phyloP scores from a whole-genome alignment of 2,113 vertebrate genomes.

The Saccopteryx bilineata region DNA sequence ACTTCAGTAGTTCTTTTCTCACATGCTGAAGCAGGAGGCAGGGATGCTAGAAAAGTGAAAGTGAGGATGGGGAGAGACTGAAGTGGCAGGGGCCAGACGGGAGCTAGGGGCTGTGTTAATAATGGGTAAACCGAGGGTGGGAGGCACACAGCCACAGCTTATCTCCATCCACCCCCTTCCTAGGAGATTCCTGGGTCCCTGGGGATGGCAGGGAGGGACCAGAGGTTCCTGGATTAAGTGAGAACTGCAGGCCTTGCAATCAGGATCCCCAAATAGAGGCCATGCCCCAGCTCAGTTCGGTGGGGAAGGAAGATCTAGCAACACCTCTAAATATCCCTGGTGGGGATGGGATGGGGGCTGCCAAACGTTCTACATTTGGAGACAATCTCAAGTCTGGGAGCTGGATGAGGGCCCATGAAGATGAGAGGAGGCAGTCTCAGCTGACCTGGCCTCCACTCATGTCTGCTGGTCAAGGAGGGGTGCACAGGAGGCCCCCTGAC shows the following conservation, averaged over 20 bases:
- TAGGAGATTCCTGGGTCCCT: neutral
- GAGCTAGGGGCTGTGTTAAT: neutral
- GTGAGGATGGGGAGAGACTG: fast-evolving
- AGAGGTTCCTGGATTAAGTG: neutral
- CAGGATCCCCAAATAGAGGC: conserved; percentile 27
- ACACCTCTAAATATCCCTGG: neutral
- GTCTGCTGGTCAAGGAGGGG: neutral
- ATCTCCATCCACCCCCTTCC: neutral
- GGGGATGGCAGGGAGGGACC: neutral
- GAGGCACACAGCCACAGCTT: neutral
- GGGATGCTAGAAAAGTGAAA: neutral
- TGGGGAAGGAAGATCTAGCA: neutral
- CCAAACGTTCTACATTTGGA: neutral
- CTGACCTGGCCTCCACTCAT: neutral
- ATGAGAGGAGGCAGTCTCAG: neutral
- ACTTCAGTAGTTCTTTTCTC: neutral
- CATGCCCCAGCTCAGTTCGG: too few relatives aligned
- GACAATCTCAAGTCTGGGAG: neutral
- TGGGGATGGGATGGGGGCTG: neutral
- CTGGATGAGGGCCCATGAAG: neutral
- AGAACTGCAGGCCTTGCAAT: conserved; percentile 26
- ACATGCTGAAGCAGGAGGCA: neutral
- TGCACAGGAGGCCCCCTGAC: neutral
- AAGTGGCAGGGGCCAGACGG: neutral
- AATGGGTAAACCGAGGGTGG: neutral